phyloP scores from a whole-genome alignment of 2,888 invertebrate genomes.

The Byasa hedistus region DNA sequence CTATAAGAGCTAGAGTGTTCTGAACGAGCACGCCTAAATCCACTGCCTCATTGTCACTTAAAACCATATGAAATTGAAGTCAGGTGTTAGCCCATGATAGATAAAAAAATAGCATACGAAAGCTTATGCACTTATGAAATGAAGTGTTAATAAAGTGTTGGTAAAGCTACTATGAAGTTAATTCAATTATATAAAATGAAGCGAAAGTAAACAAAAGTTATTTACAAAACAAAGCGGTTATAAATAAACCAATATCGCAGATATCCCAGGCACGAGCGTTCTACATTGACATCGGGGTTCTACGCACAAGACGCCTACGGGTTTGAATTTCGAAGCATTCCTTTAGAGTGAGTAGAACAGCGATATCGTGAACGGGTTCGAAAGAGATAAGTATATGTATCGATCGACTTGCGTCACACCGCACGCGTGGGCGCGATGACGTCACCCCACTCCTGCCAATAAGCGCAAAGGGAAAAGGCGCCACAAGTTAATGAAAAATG shows the following conservation, averaged over 20 bases:
- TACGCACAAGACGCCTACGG: conserved; percentile 75
- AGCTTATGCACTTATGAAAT: too few relatives aligned
- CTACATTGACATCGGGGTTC: conserved; percentile 50
- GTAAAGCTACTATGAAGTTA: too few relatives aligned
- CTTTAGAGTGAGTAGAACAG: conserved; percentile 52
- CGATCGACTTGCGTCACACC: conserved; percentile 77
- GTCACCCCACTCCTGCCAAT: conserved; percentile 69
- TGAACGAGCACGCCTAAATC: too few relatives aligned
- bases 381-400: conserved; percentile 54
- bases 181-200: not conserved
- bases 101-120: too few relatives aligned
- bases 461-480: conserved; percentile 60
- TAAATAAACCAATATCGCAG: conserved; percentile 53
- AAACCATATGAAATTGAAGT: too few relatives aligned
- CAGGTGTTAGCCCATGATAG: too few relatives aligned
- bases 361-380: conserved; percentile 34
- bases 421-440: conserved; percentile 77
- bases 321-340: conserved; percentile 67
- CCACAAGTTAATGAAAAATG: conserved; percentile 58
- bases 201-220: conserved; percentile 41
- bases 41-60: too few relatives aligned
- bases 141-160: too few relatives aligned
- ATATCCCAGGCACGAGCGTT: conserved; percentile 41
- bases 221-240: conserved; percentile 60
- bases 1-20: too few relatives aligned